Evolutionary conservation across 1,140 invertebrate genomes (phyloP), one percentile per base, ranked within the genome.

Genomic region (Trichogramma pretiosum): DNA sequence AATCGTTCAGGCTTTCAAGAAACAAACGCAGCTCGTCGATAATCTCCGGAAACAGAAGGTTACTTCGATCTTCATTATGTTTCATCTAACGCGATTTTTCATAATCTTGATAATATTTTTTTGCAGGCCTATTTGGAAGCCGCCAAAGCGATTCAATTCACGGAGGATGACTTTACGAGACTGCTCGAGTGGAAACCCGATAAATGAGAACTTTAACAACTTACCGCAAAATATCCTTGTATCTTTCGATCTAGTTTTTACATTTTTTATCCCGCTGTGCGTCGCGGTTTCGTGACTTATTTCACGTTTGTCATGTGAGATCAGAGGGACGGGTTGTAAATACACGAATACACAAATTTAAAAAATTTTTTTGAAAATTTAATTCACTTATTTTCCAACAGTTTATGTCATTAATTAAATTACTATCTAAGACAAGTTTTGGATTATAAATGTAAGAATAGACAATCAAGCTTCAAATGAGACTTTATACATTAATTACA

Each of bases 41-140:
- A 76, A 76, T 59, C 57, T 77, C 8, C 75, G 74, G 44, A 75
- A 69, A 51, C 74, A 77, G 63, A 76, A 72, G 54, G 74, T 76
- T 58, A 9, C 39, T 56, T 53, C 1, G 19, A 38, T 9, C n/a
- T n/a, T n/a, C n/a, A n/a, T n/a, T n/a, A n/a, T n/a, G n/a, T n/a
- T n/a, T n/a, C n/a, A n/a, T n/a, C n/a, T n/a, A n/a, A n/a, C n/a
- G n/a, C n/a, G n/a, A n/a, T n/a, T n/a, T n/a, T n/a, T n/a, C n/a
- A n/a, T n/a, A n/a, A n/a, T n/a, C n/a, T n/a, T n/a, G n/a, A n/a
- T n/a, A n/a, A n/a, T n/a, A n/a, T n/a, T n/a, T n/a, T n/a, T 42
- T 63, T 63, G 35, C 47, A 76, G 73, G 60, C 58, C 8, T 65
- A 69, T 40, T 54, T 76, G 18, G 65, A 72, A 50, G 58, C 65